Conservation (phyloP, 2,113 vertebrate genomes). For the Percina caprodes region DNA sequence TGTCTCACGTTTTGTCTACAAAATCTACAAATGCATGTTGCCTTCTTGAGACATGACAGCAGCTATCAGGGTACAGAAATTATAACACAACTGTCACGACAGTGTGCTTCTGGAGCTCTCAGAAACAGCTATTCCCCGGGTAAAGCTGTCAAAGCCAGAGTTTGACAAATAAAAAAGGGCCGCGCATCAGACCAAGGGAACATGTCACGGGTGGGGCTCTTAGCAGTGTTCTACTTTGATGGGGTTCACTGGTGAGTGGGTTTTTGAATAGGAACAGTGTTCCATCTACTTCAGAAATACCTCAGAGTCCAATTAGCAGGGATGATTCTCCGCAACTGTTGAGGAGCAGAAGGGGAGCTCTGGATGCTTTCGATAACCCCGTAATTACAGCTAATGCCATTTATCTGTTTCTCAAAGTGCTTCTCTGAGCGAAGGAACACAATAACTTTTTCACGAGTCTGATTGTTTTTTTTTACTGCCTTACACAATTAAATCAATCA, state of each 20-base stretch:
- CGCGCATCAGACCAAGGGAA: conserved; percentile 51
- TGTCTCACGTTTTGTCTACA: conserved; percentile 45
- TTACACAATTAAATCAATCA: neutral
- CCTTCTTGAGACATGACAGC: conserved; percentile 61
- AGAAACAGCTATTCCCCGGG: conserved; percentile 56
- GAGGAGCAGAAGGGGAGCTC: conserved; percentile 36
- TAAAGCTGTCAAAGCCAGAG: conserved; percentile 63
- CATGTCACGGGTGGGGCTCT: conserved; percentile 37
- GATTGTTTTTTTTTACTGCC: neutral
- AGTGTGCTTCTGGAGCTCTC: conserved; percentile 24
- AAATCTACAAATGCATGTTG: conserved; percentile 49
- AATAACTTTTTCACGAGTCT: conserved; percentile 4
- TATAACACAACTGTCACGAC: conserved; percentile 51
- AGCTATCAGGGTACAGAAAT: conserved; percentile 62
- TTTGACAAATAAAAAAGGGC: conserved; percentile 56
- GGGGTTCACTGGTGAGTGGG: conserved; percentile 52
- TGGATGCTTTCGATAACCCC: conserved; percentile 52
- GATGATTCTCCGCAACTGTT: conserved; percentile 64
- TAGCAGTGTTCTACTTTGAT: conserved; percentile 37
- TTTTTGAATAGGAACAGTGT: conserved; percentile 55
- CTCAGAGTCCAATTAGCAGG: conserved; percentile 74
- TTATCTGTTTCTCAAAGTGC: conserved; percentile 28
- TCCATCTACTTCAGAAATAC: conserved; percentile 58
- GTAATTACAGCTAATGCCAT: conserved; percentile 28
- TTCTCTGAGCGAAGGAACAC: conserved; percentile 15